Conservation (phyloP, 2,797 vertebrate genomes). For the Nyctibius grandis region DNA sequence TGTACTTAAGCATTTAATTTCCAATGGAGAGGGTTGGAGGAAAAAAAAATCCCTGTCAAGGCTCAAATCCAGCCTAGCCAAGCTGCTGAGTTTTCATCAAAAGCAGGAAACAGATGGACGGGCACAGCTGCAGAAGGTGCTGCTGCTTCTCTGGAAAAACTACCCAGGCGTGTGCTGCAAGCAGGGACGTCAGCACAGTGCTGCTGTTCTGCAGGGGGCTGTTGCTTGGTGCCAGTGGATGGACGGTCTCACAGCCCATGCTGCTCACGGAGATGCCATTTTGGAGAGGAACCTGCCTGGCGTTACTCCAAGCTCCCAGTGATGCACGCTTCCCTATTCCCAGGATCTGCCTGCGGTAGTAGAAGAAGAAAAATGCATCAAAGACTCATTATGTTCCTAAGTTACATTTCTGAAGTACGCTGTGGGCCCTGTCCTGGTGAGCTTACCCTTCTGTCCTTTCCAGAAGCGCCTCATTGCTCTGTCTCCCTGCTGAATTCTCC, state of each 20-base stretch:
- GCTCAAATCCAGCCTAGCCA: neutral
- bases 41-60: neutral
- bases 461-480: neutral
- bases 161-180: neutral
- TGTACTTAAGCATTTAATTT: neutral
- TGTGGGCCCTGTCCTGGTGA: neutral
- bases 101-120: conserved; percentile 14
- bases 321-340: rapidly evolving
- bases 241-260: neutral
- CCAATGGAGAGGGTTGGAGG: neutral
- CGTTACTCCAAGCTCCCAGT: neutral
- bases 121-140: conserved; percentile 14
- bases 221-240: rapidly evolving
- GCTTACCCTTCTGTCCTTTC: neutral
- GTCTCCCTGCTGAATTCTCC: neutral
- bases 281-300: neutral
- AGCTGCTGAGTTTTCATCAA: conserved; percentile 1
- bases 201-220: neutral
- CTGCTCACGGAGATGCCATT: neutral
- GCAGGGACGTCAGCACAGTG: neutral
- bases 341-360: neutral
- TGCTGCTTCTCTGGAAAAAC: neutral
- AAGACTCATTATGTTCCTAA: neutral
- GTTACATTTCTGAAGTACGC: neutral
- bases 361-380: neutral